Conservation (phyloP, 2,888 invertebrate genomes). For the Sepioteuthis lessoniana region DNA sequence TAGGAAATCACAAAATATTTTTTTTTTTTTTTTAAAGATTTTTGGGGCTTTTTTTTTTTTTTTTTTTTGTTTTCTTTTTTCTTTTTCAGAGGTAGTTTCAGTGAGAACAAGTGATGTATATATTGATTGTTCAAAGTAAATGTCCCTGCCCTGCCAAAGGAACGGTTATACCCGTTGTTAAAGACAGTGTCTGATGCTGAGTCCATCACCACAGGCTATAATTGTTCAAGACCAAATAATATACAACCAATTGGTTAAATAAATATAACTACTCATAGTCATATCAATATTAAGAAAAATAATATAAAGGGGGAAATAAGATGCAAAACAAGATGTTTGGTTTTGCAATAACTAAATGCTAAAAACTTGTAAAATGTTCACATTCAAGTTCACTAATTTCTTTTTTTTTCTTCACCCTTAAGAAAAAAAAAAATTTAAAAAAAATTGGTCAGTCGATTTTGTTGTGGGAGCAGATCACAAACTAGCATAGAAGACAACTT, state of each 20-base stretch:
- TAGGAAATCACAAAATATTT: not conserved
- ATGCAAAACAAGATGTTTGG: not conserved
- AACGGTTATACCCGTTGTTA: conserved; percentile 33
- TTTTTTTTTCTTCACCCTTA: not conserved
- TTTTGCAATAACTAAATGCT: not conserved
- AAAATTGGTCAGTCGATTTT: not conserved
- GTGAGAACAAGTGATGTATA: conserved; percentile 23
- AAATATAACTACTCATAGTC: not conserved
- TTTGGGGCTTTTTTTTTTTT: too few relatives aligned
- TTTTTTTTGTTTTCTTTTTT: not conserved
- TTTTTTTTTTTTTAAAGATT: not conserved
- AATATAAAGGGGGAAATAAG: not conserved
- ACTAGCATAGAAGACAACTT: not conserved
- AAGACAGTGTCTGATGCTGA: not conserved
- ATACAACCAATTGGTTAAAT: conserved; percentile 33
- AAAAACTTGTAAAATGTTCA: not conserved
- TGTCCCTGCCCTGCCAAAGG: conserved; percentile 18
- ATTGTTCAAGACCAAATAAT: conserved; percentile 9
- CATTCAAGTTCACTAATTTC: not conserved
- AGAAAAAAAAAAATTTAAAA: not conserved
- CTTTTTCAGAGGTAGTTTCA: not conserved
- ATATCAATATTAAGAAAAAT: conserved; percentile 35
- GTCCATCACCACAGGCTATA: conserved; percentile 33
- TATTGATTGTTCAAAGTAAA: conserved; percentile 33
- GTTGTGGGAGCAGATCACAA: conserved; percentile 33